Percentiles rank a stretch among this genome's conserved stretches.
These are phyloP conservation scores for Antechinus stuartii DNA, from an alignment of 2,113 vertebrate genomes.

Conservation along the genomic window DNA sequence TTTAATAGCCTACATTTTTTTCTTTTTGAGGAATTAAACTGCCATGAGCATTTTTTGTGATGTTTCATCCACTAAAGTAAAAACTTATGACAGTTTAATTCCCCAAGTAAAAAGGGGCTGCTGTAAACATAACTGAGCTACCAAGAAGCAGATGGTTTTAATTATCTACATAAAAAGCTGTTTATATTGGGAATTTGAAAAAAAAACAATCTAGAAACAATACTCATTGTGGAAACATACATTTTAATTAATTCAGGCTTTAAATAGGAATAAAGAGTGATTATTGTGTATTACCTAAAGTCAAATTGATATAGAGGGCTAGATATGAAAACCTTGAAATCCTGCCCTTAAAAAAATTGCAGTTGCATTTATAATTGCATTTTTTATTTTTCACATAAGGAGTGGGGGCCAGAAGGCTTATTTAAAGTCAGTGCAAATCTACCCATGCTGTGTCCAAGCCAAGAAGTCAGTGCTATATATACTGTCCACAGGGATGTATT, in stretches of 20 bases:
- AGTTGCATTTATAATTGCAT: conserved; percentile 52
- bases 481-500: not conserved
- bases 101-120: conserved; percentile 73
- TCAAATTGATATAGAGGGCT: conserved; percentile 72
- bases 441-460: conserved; percentile 29
- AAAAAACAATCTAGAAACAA: conserved; percentile 82
- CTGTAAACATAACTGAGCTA: conserved; percentile 82
- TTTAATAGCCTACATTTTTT: conserved; percentile 62
- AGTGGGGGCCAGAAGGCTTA: conserved; percentile 49
- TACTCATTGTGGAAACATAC: conserved; percentile 80
- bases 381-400: conserved; percentile 69
- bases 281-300: conserved; percentile 76
- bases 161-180: conserved; percentile 85
- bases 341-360: conserved; percentile 24
- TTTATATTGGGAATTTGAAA: conserved; percentile 84
- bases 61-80: conserved; percentile 74
- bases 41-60: conserved; percentile 64
- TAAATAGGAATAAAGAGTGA: conserved; percentile 77
- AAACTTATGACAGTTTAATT: conserved; percentile 79
- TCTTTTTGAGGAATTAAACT: conserved; percentile 57
- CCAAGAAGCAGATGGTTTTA: conserved; percentile 86
- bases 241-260: conserved; percentile 83
- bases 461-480: not conserved
- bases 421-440: conserved; percentile 43
- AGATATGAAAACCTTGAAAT: conserved; percentile 47